A percentile compares a stretch with the other conserved stretches of the same genome.
phyloP scores from a whole-genome alignment of 1,140 invertebrate species.

The Globodera ellingtonae region DNA sequence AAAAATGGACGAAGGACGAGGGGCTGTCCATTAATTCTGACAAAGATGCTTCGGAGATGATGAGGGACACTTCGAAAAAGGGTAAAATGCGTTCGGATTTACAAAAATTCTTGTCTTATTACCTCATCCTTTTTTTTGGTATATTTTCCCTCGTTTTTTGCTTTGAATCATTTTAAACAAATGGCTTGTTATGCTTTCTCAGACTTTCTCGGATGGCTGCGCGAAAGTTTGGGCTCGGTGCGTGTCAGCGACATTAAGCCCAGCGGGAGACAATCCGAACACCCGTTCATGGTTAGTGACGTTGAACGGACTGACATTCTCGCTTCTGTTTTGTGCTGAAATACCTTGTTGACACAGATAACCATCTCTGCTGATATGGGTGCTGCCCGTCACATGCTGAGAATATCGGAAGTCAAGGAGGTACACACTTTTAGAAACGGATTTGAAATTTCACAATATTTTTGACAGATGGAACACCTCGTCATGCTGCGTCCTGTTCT shows the following conservation, averaged over 20 bases:
- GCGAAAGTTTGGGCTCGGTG: slow-evolving; percentile 74
- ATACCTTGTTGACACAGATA: slow-evolving; percentile 11
- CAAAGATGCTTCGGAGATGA: slow-evolving; percentile 63
- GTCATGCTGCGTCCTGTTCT: slow-evolving; percentile 84
- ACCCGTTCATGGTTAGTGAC: slow-evolving; percentile 85
- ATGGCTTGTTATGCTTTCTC: slow-evolving; percentile 59
- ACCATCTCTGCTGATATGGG: slow-evolving; percentile 85
- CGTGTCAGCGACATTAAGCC: slow-evolving; percentile 80
- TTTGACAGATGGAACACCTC: slow-evolving; percentile 73
- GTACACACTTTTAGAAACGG: not conserved
- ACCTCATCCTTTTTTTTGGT: not conserved
- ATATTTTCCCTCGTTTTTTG: not conserved
- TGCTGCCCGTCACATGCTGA: slow-evolving; percentile 87
- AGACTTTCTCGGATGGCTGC: slow-evolving; percentile 78
- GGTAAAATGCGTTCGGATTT: slow-evolving; percentile 27
- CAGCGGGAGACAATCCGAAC: slow-evolving; percentile 80
- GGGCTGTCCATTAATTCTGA: slow-evolving; percentile 69
- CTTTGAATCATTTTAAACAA: not conserved
- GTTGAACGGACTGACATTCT: not conserved
- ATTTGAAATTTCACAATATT: not conserved
- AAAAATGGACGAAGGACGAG: slow-evolving; percentile 84
- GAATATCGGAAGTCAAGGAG: slow-evolving; percentile 77
- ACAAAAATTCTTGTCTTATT: not conserved
- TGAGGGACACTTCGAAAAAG: slow-evolving; percentile 61
- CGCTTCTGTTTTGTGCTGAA: not conserved